Conservation (phyloP, 2,888 invertebrate genomes). For the Charanyca ferruginea region DNA sequence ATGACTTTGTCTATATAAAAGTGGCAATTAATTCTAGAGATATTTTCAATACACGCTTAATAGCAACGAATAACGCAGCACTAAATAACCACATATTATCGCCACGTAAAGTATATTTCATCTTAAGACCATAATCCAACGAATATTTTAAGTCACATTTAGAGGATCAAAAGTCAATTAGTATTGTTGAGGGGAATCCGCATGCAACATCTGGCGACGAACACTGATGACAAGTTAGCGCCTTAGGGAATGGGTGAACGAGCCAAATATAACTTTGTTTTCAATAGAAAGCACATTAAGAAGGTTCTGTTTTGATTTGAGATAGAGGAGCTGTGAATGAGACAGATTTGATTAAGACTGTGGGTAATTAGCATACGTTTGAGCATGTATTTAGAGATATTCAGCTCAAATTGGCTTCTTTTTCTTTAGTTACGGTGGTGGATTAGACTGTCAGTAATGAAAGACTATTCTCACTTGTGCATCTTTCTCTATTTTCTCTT, state of each 20-base stretch:
- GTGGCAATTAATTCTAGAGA: neutral
- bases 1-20: no score
- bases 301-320: slow-evolving; percentile 36
- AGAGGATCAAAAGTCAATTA: slow-evolving; percentile 81
- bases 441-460: no score
- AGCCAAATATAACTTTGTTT: slow-evolving; percentile 63
- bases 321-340: slow-evolving; percentile 15
- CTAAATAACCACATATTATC: slow-evolving; percentile 34
- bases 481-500: no score
- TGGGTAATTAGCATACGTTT: slow-evolving; percentile 1
- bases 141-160: slow-evolving; percentile 64
- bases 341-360: slow-evolving; percentile 10
- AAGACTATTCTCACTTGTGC: no score
- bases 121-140: slow-evolving; percentile 53
- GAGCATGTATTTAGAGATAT: neutral
- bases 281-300: slow-evolving; percentile 59
- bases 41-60: neutral
- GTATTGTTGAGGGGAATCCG: slow-evolving; percentile 67
- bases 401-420: neutral
- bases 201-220: slow-evolving; percentile 75
- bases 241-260: slow-evolving; percentile 62
- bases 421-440: rapidly evolving
- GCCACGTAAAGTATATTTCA: slow-evolving; percentile 49
- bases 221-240: slow-evolving; percentile 69
- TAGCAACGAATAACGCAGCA: slow-evolving; percentile 11